A percentile compares a stretch with the other conserved stretches of the same genome.
Evolutionary conservation across 2,888 invertebrate species (phyloP).

Genomic region (Agrotis exclamationis): DNA sequence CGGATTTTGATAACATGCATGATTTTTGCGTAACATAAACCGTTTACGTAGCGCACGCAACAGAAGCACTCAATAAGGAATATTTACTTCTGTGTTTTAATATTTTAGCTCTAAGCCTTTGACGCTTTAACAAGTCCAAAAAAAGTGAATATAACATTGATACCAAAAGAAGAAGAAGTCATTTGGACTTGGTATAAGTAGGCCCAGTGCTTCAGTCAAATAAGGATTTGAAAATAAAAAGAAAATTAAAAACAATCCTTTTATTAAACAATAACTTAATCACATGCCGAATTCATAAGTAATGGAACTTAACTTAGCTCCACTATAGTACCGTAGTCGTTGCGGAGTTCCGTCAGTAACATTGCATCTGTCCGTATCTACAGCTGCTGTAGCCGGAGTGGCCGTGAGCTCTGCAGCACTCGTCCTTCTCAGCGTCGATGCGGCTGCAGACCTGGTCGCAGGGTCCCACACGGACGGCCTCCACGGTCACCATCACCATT

Average conservation of each 20-base stretch:
- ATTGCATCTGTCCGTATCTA: neutral
- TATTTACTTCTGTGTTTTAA: too few species aligned
- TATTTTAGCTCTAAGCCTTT: too few species aligned
- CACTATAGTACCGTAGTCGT: neutral
- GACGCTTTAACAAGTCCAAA: too few species aligned
- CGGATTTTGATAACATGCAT: too few species aligned
- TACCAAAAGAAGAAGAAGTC: too few species aligned
- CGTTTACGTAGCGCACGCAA: too few species aligned
- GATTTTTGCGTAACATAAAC: too few species aligned
- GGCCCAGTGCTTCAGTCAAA: too few species aligned
- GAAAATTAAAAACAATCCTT: neutral
- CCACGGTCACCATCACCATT: conserved; percentile 24
- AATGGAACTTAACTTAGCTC: neutral
- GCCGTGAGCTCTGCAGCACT: conserved; percentile 38
- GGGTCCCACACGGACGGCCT: conserved; percentile 18
- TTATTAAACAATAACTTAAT: conserved; percentile 5
- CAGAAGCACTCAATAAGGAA: too few species aligned
- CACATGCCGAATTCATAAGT: neutral
- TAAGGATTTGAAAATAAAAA: neutral
- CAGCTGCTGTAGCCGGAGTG: conserved; percentile 4
- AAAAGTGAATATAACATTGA: too few species aligned
- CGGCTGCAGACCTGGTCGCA: conserved; percentile 36
- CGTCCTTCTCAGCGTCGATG: neutral
- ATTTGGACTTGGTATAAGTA: too few species aligned
- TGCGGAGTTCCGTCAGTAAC: too few species aligned